Evolutionary conservation across 2,888 invertebrate genomes (phyloP), one percentile per base, ranked within the genome.

Genomic region (Apotomis betuletana): DNA sequence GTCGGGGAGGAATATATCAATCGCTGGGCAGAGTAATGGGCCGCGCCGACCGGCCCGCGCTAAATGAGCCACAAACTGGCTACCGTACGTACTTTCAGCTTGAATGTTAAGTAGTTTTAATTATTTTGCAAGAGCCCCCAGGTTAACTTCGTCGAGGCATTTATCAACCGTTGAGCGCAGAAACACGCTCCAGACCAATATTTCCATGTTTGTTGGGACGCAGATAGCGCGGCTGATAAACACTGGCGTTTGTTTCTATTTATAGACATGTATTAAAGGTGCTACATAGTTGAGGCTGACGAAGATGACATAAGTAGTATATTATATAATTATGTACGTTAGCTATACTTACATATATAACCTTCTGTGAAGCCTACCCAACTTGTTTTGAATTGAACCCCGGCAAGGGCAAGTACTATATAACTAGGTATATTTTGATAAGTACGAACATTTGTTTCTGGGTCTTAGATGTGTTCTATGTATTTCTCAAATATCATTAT

Each of bases 21-120:
- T 75, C 77, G 74, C 57, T 10, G 57, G 51, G 74, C 71, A 76
- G 76, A 77, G 77, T 77, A 77, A 77, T 77, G 75, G 76, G 52
- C 55, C 74, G 57, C 63, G 55, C 65, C 63, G 70, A 64, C 72
- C 77, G 74, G 77, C 67, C 52, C 63, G 63, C 71, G 67, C 74
- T 76, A 79, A 79, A 79, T 78, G 76, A 90, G 86, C 87, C 83
- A 84, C 86, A 83, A 84, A 86, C 89, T 83, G 84, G 88, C 88
- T 87, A 85, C 90, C 82, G 87, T 77, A 78, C 79, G 85, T 83
- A 87, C 87, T 88, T 88, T 88, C 89, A 85, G 89, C 84, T 88
- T 90, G 90, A 91, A 92, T 92, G 86, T 91, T 90, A 92, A 92
- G 89, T 91, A 91, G 90, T 90, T 92, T 92, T 91, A 92, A 92